phyloP scores from a whole-genome alignment of 2,113 vertebrate species.

The Platycercus adscitus region DNA sequence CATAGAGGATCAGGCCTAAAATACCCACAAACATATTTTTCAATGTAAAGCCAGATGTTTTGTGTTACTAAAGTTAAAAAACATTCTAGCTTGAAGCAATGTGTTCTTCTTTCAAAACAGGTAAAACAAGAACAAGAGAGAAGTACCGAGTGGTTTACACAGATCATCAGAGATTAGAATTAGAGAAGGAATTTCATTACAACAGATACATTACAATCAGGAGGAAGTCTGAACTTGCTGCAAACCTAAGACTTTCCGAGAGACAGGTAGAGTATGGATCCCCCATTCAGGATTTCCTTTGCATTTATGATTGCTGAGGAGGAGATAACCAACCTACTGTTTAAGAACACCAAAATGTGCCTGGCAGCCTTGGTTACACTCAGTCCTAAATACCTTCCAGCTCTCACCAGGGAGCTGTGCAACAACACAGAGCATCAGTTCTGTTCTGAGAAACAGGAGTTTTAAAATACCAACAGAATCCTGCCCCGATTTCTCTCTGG shows the following conservation, averaged over 20 bases:
- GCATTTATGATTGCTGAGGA: background rate
- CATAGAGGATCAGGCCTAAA: background rate
- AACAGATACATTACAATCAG: conserved; percentile 97
- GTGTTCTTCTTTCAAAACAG: conserved; percentile 76
- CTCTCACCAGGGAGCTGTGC: background rate
- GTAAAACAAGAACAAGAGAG: conserved; percentile 98
- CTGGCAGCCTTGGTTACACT: background rate
- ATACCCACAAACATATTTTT: background rate
- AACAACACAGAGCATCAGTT: background rate
- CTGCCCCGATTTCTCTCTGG: background rate
- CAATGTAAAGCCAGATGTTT: conserved; percentile 26
- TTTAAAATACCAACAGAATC: background rate
- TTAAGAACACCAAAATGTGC: background rate
- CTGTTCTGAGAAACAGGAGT: background rate
- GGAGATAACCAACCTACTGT: background rate
- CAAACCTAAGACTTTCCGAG: conserved; percentile 93
- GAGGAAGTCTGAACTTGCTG: conserved; percentile 94
- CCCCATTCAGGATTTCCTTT: background rate
- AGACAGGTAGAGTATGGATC: conserved; percentile 87
- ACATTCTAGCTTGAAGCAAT: conserved; percentile 52
- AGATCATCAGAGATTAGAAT: conserved; percentile 94
- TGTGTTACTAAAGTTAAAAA: conserved; percentile 25
- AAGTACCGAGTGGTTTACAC: conserved; percentile 98
- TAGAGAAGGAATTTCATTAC: conserved; percentile 98
- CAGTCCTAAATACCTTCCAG: background rate